Base-by-base conservation (phyloP, 1,140 invertebrate genomes). In the Drosophila albomicans region DNA sequence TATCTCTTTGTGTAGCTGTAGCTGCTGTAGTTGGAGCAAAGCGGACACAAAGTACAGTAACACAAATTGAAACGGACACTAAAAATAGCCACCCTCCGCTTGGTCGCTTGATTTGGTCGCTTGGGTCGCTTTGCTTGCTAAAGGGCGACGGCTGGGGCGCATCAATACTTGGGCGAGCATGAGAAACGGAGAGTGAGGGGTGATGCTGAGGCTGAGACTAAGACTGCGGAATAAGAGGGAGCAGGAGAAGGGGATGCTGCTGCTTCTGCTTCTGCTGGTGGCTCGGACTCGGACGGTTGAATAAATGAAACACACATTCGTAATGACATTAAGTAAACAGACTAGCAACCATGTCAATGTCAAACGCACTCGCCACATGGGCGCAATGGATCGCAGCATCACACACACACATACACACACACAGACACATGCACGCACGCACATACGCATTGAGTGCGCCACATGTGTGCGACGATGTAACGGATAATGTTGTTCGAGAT, bases 291-390 rank as follows among this genome's bases (percentile, higher is more conserved):
- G 76, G 84, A 79, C 82, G 76, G 69, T 75, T 82, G 79, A 61
- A 70, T 82, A 87, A 87, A 79, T 80, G 84, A 82, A 87, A 43
- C 71, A 80, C 67, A 80, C 59, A 88, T 82, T 71, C 80, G 77
- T 70, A 78, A 61, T 79, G 84, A 88, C 84, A 80, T 87, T 73
- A 88, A 88, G 74, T 87, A 87, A 87, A 87, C 84, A 87, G 80
- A 80, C 61, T 63, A 56, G 74, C 84, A 84, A 84, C 77, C 85
- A 87, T 88, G 84, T 87, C 84, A 87, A 87, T 88, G 84, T 87
- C 84, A 88, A 88, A 75, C 73, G 64, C 84, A 87, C 84, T 88
- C 82, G 84, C 82, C 72, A 75, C 63, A 74, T 74, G 71, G 57
- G 57, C 49, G 69, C 57, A 41, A n/a, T 35, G 66, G 56, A 61